These are phyloP conservation scores for Zygaena filipendulae DNA, from an alignment of 2,888 invertebrate genomes.

Conservation along the genomic window DNA sequence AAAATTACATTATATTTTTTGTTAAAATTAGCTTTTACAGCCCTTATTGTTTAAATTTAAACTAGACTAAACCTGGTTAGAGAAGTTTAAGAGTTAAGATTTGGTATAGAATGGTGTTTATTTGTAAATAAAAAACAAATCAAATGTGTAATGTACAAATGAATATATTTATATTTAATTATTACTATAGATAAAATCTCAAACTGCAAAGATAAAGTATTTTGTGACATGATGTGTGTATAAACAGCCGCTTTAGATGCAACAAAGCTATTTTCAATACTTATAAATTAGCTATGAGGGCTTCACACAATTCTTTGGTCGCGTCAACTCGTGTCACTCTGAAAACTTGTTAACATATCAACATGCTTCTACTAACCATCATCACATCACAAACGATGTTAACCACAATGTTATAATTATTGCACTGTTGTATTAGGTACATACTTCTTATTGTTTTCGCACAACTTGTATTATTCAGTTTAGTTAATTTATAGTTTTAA, in stretches of 20 bases:
- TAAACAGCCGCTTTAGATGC: constrained; percentile 33
- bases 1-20: constrained; percentile 27
- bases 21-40: constrained; percentile 42
- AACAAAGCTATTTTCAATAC: constrained; percentile 47
- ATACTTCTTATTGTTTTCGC: too few species aligned
- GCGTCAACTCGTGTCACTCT: too few species aligned
- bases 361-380: constrained; percentile 30
- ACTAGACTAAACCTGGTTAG: too few species aligned
- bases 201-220: constrained; percentile 52
- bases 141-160: constrained; percentile 61
- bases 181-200: constrained; percentile 41
- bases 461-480: constrained; percentile 30
- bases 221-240: constrained; percentile 62
- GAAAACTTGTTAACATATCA: constrained; percentile 47
- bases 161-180: constrained; percentile 51
- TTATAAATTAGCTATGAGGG: too few species aligned
- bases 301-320: constrained; percentile 57
- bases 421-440: constrained; percentile 27
- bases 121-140: constrained; percentile 56
- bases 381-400: constrained; percentile 25
- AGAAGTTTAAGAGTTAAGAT: constrained; percentile 23
- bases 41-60: constrained; percentile 42
- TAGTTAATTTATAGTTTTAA: constrained; percentile 19
- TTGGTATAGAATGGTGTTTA: too few species aligned
- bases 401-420: constrained; percentile 23